A percentile compares a stretch with the other conserved stretches of the same genome.
phyloP scores from a whole-genome alignment of 1,140 invertebrate genomes.

The Bombus pascuorum region DNA sequence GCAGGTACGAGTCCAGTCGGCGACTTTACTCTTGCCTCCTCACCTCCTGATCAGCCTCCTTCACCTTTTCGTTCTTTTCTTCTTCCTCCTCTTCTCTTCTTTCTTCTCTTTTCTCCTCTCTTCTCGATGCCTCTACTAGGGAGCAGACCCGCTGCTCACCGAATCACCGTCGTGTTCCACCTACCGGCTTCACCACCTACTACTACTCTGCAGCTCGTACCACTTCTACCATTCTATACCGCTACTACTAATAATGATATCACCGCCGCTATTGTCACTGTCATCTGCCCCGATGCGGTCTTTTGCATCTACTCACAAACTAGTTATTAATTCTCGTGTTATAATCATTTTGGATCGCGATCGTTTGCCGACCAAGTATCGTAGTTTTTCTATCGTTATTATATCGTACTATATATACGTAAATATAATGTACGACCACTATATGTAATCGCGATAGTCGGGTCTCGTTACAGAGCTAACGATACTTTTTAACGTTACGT shows the following conservation, averaged over 20 bases:
- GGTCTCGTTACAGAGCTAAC: too few relatives aligned
- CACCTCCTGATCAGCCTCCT: slow-evolving; percentile 53
- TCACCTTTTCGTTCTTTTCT: slow-evolving; percentile 28
- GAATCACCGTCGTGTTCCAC: slow-evolving; percentile 73
- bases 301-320: neutral
- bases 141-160: slow-evolving; percentile 69
- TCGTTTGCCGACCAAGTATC: too few relatives aligned
- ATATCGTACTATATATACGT: too few relatives aligned
- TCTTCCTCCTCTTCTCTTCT: slow-evolving; percentile 38
- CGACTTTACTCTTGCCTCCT: slow-evolving; percentile 62
- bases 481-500: too few relatives aligned
- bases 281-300: neutral
- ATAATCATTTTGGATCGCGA: neutral
- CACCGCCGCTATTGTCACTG: slow-evolving; percentile 7
- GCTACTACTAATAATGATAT: slow-evolving; percentile 11
- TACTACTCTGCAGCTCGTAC: slow-evolving; percentile 30
- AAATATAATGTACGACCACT: too few relatives aligned
- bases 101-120: slow-evolving; percentile 50
- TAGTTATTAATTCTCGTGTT: neutral
- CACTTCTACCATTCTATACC: slow-evolving; percentile 31
- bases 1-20: slow-evolving; percentile 80
- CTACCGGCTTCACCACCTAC: slow-evolving; percentile 59
- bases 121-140: slow-evolving; percentile 67
- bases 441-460: too few relatives aligned
- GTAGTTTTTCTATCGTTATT: too few relatives aligned